Conservation (phyloP, 1,140 invertebrate species). For the Cyclina sinensis region DNA sequence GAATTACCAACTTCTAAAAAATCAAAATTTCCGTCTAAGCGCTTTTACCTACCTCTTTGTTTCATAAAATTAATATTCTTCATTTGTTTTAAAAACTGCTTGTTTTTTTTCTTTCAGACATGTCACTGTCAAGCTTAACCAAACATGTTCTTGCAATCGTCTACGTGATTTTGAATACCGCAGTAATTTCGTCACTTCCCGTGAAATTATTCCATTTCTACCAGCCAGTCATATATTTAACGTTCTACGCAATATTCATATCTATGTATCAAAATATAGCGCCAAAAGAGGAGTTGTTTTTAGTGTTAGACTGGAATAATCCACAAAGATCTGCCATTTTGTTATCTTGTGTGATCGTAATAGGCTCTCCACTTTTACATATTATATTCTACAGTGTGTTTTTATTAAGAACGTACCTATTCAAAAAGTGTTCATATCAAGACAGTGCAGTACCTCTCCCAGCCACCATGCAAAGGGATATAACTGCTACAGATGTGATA, state of each 20-base stretch:
- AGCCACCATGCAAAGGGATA: constrained; percentile 14
- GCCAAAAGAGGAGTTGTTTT: not conserved
- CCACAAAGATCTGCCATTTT: not conserved
- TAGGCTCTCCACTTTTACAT: constrained; percentile 12
- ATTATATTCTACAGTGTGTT: not conserved
- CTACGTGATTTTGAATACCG: constrained; percentile 30
- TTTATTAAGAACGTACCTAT: not conserved
- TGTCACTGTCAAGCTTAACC: not conserved
- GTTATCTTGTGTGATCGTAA: not conserved
- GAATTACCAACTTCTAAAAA: no score
- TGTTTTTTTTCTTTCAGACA: constrained; percentile 18
- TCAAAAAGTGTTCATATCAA: constrained; percentile 8
- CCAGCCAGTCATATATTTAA: constrained; percentile 20
- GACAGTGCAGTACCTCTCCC: not conserved
- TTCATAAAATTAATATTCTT: no score
- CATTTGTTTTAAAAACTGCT: no score
- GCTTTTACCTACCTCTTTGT: no score
- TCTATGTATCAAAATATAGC: constrained; percentile 25
- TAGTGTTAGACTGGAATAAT: constrained; percentile 7
- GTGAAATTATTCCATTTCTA: constrained; percentile 46
- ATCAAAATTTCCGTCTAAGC: no score
- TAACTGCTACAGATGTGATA: constrained; percentile 40
- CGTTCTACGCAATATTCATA: constrained; percentile 35
- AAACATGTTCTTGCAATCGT: constrained; percentile 10
- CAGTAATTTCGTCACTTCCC: constrained; percentile 1